phyloP scores from a whole-genome alignment of 2,888 invertebrate species.

The Chrysolina oricalcia region DNA sequence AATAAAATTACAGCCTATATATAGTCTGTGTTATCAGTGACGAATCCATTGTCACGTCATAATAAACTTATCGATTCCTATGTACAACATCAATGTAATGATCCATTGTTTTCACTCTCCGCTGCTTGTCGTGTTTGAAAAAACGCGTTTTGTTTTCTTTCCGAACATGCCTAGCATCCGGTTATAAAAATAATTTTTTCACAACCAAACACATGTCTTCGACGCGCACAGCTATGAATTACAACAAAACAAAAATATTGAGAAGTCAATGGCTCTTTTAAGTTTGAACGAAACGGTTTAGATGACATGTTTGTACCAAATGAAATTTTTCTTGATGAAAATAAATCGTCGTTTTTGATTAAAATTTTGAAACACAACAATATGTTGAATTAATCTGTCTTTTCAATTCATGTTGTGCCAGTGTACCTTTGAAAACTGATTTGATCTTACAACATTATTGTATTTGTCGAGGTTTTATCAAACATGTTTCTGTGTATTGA shows the following conservation, averaged over 20 bases:
- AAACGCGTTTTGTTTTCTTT: constrained; percentile 37
- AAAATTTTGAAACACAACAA: too few species aligned
- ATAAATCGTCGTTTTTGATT: too few species aligned
- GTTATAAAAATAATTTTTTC: constrained; percentile 42
- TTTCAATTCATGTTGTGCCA: too few species aligned
- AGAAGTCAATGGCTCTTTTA: constrained; percentile 9
- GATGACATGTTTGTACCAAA: too few species aligned
- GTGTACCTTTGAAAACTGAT: too few species aligned
- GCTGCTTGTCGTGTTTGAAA: constrained; percentile 34
- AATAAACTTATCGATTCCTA: constrained; percentile 32
- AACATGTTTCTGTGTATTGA: too few species aligned
- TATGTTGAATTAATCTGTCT: too few species aligned
- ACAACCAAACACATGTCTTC: constrained; percentile 42
- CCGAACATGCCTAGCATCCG: constrained; percentile 44
- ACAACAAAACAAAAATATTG: constrained; percentile 10
- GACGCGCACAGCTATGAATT: constrained; percentile 32
- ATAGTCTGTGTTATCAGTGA: constrained; percentile 16
- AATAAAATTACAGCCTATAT: not conserved
- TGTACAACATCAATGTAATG: constrained; percentile 36
- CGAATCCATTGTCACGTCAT: constrained; percentile 37
- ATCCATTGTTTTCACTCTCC: constrained; percentile 38
- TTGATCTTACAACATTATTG: too few species aligned
- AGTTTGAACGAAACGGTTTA: not conserved
- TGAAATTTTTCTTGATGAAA: too few species aligned
- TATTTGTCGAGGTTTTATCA: too few species aligned